A percentile compares a stretch with the other conserved stretches of the same genome.
Conservation (phyloP, 1,140 invertebrate genomes). For the Episyrphus balteatus region DNA sequence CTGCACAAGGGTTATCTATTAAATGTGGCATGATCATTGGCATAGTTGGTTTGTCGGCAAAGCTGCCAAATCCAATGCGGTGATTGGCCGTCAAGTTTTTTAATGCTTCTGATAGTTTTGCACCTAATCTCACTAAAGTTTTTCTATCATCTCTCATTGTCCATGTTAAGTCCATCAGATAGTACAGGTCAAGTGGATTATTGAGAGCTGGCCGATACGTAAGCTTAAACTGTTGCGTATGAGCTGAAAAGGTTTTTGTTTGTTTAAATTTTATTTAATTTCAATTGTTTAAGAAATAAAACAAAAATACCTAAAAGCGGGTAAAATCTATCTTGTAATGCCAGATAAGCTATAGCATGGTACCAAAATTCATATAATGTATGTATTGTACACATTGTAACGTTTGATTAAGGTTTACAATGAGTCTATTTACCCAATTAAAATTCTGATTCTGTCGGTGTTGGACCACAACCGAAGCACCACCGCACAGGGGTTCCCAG, state of each 20-base stretch:
- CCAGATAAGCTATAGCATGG: too few relatives aligned
- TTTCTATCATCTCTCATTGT: slow-evolving; percentile 82
- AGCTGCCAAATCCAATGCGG: slow-evolving; percentile 71
- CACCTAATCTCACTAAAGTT: slow-evolving; percentile 64
- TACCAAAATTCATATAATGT: too few relatives aligned
- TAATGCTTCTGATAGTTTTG: slow-evolving; percentile 49
- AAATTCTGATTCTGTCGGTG: too few relatives aligned
- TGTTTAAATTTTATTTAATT: background rate
- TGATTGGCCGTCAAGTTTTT: slow-evolving; percentile 70
- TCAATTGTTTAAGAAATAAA: background rate
- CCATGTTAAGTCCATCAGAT: slow-evolving; percentile 82
- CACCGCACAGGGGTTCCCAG: too few relatives aligned
- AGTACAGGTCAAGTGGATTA: slow-evolving; percentile 88
- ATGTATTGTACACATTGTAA: too few relatives aligned
- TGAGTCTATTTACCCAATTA: too few relatives aligned
- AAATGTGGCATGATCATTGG: slow-evolving; percentile 53
- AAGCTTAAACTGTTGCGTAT: slow-evolving; percentile 42
- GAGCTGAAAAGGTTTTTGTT: slow-evolving; percentile 32
- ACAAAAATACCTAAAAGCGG: too few relatives aligned
- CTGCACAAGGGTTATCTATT: slow-evolving; percentile 44
- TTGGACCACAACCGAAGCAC: too few relatives aligned
- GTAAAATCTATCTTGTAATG: too few relatives aligned
- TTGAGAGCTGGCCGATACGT: slow-evolving; percentile 54
- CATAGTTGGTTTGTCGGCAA: slow-evolving; percentile 72
- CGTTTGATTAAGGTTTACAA: too few relatives aligned